phyloP scores from a whole-genome alignment of 2,113 vertebrate genomes.

The Passer domesticus region DNA sequence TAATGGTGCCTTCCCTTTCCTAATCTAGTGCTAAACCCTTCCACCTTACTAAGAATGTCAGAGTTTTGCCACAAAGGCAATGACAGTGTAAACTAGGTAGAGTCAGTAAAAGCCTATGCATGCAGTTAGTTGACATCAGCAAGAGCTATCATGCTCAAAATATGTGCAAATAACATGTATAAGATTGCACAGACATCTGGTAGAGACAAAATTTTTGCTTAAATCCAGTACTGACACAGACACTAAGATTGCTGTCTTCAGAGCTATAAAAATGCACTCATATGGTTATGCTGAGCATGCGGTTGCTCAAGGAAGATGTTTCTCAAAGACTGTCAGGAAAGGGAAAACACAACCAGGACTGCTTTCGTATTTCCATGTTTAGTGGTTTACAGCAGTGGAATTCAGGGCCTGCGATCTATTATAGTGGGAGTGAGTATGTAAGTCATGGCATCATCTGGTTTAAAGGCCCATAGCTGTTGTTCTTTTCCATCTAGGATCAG shows the following conservation, averaged over 20 bases:
- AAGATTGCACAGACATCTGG: background rate
- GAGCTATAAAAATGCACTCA: conserved; percentile 11
- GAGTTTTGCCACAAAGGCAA: background rate
- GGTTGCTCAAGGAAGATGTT: conserved; percentile 48
- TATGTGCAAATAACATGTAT: background rate
- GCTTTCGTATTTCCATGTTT: conserved; percentile 49
- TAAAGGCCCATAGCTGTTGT: conserved; percentile 43
- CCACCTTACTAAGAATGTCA: background rate
- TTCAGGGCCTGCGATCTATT: conserved; percentile 9
- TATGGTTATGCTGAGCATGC: conserved; percentile 40
- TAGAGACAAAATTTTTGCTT: background rate
- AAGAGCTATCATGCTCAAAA: background rate
- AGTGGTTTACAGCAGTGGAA: conserved; percentile 26
- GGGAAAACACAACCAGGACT: conserved; percentile 27
- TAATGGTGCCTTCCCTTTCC: background rate
- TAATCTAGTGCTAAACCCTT: background rate
- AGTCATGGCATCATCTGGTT: conserved; percentile 47
- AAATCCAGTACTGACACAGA: background rate
- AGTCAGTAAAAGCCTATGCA: background rate
- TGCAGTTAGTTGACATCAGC: background rate
- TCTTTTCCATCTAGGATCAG: conserved; percentile 56
- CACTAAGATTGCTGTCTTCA: conserved; percentile 35
- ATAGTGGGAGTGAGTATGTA: background rate
- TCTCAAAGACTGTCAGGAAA: conserved; percentile 43
- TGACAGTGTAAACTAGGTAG: background rate